Base-by-base conservation (phyloP, 2,797 vertebrate genomes). In the Merluccius polli region DNA sequence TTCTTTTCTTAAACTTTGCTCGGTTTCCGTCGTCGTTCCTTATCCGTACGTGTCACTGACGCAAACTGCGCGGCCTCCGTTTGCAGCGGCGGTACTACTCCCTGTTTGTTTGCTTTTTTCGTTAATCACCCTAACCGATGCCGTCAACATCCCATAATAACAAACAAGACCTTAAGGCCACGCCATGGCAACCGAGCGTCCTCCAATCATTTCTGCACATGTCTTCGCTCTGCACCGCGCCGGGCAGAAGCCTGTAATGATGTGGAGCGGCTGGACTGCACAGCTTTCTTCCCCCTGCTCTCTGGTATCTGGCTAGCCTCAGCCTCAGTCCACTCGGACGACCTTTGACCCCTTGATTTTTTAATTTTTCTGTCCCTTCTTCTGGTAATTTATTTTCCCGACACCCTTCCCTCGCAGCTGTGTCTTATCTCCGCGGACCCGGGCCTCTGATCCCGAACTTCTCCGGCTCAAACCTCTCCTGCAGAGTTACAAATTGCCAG, bases 221-320 rank as follows among this genome's bases (percentile, higher is more conserved):
- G 59, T 65, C 59, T 11, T 27, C 1, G 59, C 24, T 65, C 59
- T 65, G 0, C 59, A 3, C 78, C 44, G 38, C n/a, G n/a, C 71
- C 75, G 75, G 79, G 63, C 78, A 81, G 74, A 68, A 79, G 82
- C 77, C 78, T 75, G 73, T 85, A 85, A 87, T 85, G 83, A 87
- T 84, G 79, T 44, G 75, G 18, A 2, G 71, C 27, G 48, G 88
- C 85, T 89, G 77, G 77, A 87, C 86, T 86, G 84, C 85, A 67
- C 73, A 79, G 35, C 79, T 79, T 83, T 88, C 82, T 87, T 83
- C 75, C 59, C 71, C 76, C 38, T 27, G 9, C 59, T 12, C 59
- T 27, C n/a, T 8, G 70, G 84, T 82, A 78, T 90, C 91, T 93
- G 92, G 91, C 73, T 90, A 86, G 87, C 90, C 78, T 93, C 91